Evolutionary conservation across 2,888 invertebrate genomes (phyloP), one percentile per base, ranked within the genome.

Genomic region (Lamproptera curius): DNA sequence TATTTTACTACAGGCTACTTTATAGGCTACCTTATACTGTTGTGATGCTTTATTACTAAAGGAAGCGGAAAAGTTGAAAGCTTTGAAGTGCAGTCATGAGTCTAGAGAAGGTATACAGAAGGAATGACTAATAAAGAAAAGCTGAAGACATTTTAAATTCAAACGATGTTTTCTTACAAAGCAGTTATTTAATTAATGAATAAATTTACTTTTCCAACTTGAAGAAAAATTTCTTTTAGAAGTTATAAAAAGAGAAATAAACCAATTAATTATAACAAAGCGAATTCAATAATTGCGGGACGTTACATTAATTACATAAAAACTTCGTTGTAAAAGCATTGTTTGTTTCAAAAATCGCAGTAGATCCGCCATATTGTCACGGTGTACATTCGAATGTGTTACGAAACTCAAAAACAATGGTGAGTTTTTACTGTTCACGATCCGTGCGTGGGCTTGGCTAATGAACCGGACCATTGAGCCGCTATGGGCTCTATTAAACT

Each of bases 381-480:
- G 36, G 31, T 17, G 31, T 36, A 17, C 33, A 35, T 42, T 51
- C 43, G 46, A 35, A 51, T 49, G 48, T 57, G 50, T 54, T 54
- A 52, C 56, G 47, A 53, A 56, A 56, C 59, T 48, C 44, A 59
- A 62, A 74, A 71, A 76, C 73, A 74, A 72, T 69, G 61, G 64
- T 23, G 59, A 56, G 54, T 61, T 62, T 65, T 58, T 64, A 62
- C 62, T 59, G 68, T 65, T 71, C 76, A 67, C 63, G 57, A 57
- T 47, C 50, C 37, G 46, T 50, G 73, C 71, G 79, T 79, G 73
- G 78, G 78, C 54, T 68, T 72, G 66, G 67, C 69, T 72, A 76
- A 77, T 76, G 75, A 76, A 65, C 56, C 61, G 56, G 50, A 51
- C 45, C 41, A 51, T 38, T 26, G 37, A 26, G 38, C 34, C 42